These are phyloP conservation scores for Drusus annulatus DNA, from an alignment of 1,140 invertebrate species.

Conservation along the genomic window DNA sequence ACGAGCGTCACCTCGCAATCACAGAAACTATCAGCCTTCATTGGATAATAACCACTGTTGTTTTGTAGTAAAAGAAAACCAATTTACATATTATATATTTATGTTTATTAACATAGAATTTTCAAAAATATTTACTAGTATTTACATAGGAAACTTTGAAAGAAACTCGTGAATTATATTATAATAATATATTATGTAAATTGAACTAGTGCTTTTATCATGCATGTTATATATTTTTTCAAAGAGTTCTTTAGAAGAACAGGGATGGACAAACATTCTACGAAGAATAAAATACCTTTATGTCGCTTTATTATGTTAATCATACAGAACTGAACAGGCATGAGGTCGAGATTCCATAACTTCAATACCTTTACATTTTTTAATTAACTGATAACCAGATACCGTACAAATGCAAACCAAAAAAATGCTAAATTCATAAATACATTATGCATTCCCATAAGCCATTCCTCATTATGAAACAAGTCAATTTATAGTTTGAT, in stretches of 20 bases:
- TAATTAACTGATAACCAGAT: neutral
- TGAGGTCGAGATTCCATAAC: neutral
- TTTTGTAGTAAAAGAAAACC: neutral
- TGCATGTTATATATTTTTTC: too few relatives aligned
- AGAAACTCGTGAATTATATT: neutral
- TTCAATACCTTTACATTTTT: too few relatives aligned
- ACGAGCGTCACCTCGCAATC: too few relatives aligned
- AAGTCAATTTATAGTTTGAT: too few relatives aligned
- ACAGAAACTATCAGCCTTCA: too few relatives aligned
- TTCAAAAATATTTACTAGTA: conserved; percentile 45
- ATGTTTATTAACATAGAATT: conserved; percentile 41
- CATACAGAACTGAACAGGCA: neutral
- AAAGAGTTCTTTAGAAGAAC: too few relatives aligned
- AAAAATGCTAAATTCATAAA: neutral
- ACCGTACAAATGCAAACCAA: neutral
- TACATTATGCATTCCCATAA: too few relatives aligned
- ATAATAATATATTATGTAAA: conserved; percentile 10
- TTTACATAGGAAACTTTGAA: conserved; percentile 37
- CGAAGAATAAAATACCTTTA: neutral
- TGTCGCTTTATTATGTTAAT: neutral
- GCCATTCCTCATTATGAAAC: too few relatives aligned
- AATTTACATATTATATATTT: conserved; percentile 7
- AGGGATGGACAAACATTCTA: neutral
- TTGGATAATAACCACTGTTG: neutral
- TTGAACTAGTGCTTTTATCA: conserved; percentile 25